Evolutionary conservation across 1,140 invertebrate species (phyloP).

Genomic region (Holcopasites calliopsidis): DNA sequence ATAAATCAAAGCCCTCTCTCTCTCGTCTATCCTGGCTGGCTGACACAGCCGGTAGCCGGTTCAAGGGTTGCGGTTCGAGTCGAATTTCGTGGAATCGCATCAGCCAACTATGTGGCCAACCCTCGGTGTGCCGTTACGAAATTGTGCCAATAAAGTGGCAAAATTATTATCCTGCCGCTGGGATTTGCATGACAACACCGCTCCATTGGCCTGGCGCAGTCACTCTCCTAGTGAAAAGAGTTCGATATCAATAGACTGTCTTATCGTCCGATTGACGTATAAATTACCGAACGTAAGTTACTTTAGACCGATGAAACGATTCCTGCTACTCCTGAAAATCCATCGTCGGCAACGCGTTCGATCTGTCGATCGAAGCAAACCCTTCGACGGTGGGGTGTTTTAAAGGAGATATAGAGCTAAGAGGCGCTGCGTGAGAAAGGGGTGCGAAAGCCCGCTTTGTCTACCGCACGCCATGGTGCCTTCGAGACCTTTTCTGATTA

Average conservation of each 20-base stretch:
- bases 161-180: slow-evolving; percentile 26
- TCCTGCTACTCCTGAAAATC: too few relatives aligned
- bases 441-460: slow-evolving; percentile 56
- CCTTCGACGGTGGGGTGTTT: slow-evolving; percentile 17
- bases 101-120: slow-evolving; percentile 18
- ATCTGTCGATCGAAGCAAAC: slow-evolving; percentile 3
- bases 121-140: slow-evolving; percentile 38
- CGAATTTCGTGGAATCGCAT: slow-evolving; percentile 38
- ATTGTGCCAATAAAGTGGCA: slow-evolving; percentile 48
- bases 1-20: slow-evolving; percentile 30
- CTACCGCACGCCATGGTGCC: slow-evolving; percentile 50
- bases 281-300: too few relatives aligned
- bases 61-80: slow-evolving; percentile 37
- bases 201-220: too few relatives aligned
- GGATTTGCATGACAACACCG: slow-evolving; percentile 21
- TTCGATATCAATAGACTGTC: too few relatives aligned
- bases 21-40: not conserved
- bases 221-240: too few relatives aligned
- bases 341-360: not conserved
- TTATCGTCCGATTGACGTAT: too few relatives aligned
- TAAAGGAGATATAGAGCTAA: too few relatives aligned
- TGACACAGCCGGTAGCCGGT: slow-evolving; percentile 5
- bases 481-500: slow-evolving; percentile 50
- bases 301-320: too few relatives aligned
- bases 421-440: slow-evolving; percentile 63